Conservation (phyloP, 2,113 vertebrate genomes). For the Felis catus region DNA sequence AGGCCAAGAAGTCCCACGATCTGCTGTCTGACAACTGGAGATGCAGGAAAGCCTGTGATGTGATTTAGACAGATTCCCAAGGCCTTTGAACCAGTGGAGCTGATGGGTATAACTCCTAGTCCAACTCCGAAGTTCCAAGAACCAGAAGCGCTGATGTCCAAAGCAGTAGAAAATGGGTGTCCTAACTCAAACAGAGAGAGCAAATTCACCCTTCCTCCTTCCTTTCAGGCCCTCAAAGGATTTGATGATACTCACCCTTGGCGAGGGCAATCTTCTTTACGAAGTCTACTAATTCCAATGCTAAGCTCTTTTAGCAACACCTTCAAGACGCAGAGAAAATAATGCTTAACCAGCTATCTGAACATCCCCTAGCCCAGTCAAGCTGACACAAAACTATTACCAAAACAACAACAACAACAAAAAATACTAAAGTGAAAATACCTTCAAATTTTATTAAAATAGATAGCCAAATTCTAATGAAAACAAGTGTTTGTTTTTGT, state of each 20-base stretch:
- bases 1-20: background rate
- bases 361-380: background rate
- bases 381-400: background rate
- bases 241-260: background rate
- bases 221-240: background rate
- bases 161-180: background rate
- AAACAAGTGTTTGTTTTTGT: background rate
- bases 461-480: background rate
- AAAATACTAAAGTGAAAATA: background rate
- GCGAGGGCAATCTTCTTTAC: background rate
- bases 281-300: no score
- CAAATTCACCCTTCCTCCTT: background rate
- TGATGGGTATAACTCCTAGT: background rate
- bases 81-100: background rate
- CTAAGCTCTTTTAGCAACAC: background rate
- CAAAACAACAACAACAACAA: no score
- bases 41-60: background rate
- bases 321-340: background rate
- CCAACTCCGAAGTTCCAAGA: background rate
- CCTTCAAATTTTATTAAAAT: background rate
- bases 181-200: background rate
- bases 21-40: background rate
- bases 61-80: background rate
- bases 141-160: background rate
- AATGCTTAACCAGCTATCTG: background rate